Percentiles rank a stretch among this genome's conserved stretches.
Evolutionary conservation across 2,888 invertebrate genomes (phyloP).

Genomic region (Aspidiotus destructor): DNA sequence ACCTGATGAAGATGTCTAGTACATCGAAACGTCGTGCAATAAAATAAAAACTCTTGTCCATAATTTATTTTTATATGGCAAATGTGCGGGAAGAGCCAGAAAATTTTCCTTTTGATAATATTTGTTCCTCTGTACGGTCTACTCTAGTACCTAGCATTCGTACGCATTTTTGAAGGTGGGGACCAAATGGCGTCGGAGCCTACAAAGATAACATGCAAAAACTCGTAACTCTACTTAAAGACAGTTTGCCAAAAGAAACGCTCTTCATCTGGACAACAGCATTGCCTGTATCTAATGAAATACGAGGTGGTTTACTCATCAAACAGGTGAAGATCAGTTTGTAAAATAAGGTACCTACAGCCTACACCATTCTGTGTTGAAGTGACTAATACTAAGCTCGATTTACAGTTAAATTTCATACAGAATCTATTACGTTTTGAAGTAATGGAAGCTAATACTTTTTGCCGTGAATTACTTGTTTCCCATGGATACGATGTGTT

Average conservation of each 20-base stretch:
- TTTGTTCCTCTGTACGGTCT: too few relatives aligned
- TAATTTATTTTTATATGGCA: too few relatives aligned
- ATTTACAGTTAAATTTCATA: slow-evolving; percentile 43
- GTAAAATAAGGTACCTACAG: too few relatives aligned
- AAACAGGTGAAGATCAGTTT: slow-evolving; percentile 38
- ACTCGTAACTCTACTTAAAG: slow-evolving; percentile 41
- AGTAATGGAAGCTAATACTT: slow-evolving; percentile 46
- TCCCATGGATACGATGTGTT: slow-evolving; percentile 44
- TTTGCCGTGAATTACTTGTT: slow-evolving; percentile 42
- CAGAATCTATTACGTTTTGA: slow-evolving; percentile 44
- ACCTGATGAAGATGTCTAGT: too few relatives aligned
- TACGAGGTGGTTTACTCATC: slow-evolving; percentile 45
- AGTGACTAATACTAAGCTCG: not conserved
- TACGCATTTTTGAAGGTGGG: slow-evolving; percentile 40
- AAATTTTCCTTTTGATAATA: too few relatives aligned
- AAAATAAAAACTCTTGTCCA: too few relatives aligned
- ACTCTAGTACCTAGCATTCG: too few relatives aligned
- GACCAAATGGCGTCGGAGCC: slow-evolving; percentile 39
- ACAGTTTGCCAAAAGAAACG: slow-evolving; percentile 41
- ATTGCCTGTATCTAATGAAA: slow-evolving; percentile 43
- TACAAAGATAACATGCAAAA: slow-evolving; percentile 44
- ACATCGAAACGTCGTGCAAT: too few relatives aligned
- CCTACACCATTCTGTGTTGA: not conserved
- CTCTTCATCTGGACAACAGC: slow-evolving; percentile 47
- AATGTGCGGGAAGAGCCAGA: too few relatives aligned